phyloP scores from a whole-genome alignment of 2,888 invertebrate genomes.

The Cryptus viduatorius region DNA sequence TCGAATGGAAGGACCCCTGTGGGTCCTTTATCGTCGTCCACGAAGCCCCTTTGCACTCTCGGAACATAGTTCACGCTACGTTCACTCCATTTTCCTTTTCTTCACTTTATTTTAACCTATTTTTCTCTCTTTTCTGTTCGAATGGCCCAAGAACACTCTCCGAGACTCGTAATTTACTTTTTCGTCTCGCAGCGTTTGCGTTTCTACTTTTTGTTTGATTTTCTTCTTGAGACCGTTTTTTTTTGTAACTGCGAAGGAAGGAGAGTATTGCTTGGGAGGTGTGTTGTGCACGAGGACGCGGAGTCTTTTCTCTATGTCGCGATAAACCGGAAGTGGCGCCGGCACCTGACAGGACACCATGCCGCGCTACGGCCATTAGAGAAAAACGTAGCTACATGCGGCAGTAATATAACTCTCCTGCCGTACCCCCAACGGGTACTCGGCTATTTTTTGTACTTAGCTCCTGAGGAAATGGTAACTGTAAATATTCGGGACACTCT shows the following conservation, averaged over 20 bases:
- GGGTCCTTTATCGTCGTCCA: conserved; percentile 51
- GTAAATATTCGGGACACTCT: conserved; percentile 23
- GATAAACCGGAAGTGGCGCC: conserved; percentile 54
- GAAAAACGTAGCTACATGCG: conserved; percentile 50
- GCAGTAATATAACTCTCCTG: conserved; percentile 43
- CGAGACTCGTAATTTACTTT: conserved; percentile 37
- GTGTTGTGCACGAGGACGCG: not conserved
- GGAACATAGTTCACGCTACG: conserved; percentile 25
- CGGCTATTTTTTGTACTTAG: conserved; percentile 34
- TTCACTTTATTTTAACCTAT: conserved; percentile 35
- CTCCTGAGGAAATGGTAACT: conserved; percentile 30
- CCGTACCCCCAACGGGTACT: conserved; percentile 22
- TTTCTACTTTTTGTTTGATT: conserved; percentile 22
- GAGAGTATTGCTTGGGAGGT: not conserved
- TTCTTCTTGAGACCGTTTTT: not conserved
- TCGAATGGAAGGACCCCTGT: conserved; percentile 57
- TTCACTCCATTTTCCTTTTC: conserved; percentile 39
- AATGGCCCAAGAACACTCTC: conserved; percentile 44
- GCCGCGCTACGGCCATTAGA: conserved; percentile 55
- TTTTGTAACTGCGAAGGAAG: not conserved
- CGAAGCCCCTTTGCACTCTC: conserved; percentile 6
- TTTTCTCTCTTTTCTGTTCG: conserved; percentile 35
- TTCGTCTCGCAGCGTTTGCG: conserved; percentile 33
- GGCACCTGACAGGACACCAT: conserved; percentile 52
- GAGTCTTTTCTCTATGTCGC: conserved; percentile 46